Evolutionary conservation across 2,113 vertebrate species (phyloP).

Genomic region (Etia nguti): DNA sequence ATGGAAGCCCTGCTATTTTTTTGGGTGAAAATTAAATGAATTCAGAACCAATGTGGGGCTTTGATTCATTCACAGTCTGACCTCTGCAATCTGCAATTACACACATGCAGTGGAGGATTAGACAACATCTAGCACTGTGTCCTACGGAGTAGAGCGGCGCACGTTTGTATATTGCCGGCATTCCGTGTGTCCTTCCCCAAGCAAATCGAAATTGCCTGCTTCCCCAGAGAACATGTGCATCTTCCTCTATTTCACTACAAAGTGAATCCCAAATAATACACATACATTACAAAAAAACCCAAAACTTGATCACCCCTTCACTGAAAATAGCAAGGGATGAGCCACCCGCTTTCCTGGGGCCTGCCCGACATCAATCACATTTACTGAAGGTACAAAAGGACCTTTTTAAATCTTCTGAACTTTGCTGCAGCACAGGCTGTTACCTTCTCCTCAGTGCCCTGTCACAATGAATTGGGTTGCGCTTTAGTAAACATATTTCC

Average conservation of each 20-base stretch:
- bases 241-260: constrained; percentile 9
- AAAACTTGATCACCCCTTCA: not conserved
- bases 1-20: constrained; percentile 4
- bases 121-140: not conserved
- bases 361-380: constrained; percentile 49
- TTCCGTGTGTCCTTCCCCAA: not conserved
- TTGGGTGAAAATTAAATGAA: constrained; percentile 15
- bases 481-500: constrained; percentile 48
- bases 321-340: constrained; percentile 6
- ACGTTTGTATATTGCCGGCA: not conserved
- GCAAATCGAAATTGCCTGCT: constrained; percentile 22
- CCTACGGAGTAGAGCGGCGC: not conserved
- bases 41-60: constrained; percentile 31
- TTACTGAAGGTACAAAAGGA: constrained; percentile 37
- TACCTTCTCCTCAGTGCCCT: constrained; percentile 27
- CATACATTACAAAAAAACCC: not conserved
- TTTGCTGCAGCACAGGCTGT: constrained; percentile 39
- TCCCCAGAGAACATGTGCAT: not conserved
- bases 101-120: not conserved
- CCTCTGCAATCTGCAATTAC: constrained; percentile 17
- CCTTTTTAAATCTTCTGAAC: constrained; percentile 51
- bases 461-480: constrained; percentile 31
- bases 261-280: not conserved
- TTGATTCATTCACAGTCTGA: constrained; percentile 37
- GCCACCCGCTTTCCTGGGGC: not conserved